Evolutionary conservation across 2,797 vertebrate genomes (phyloP), one percentile per base, ranked within the genome.

Genomic region (Myoxocephalus aenaeus): DNA sequence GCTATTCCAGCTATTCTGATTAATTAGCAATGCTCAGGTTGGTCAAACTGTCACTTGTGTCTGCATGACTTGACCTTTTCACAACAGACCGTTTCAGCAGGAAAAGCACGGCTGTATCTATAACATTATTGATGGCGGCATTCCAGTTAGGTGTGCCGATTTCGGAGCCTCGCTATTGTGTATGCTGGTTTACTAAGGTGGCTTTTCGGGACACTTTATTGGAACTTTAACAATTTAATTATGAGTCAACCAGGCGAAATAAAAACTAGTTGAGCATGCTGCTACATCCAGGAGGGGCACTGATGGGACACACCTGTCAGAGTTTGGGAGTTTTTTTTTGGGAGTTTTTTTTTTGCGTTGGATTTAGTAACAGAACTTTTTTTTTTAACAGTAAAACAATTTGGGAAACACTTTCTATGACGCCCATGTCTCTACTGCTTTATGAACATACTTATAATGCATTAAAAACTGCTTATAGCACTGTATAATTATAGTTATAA

Each of bases 1-100:
- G 76, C 50, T 58, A 50, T 58, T 76, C 14, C 2, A 63, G 40
- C 27, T 42, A 66, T 74, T 74, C 48, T 3, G 18, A 61, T 38
- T 40, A 50, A 74, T 78, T 40, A 71, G 6, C 20, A 34, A 27
- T 10, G 27, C 25, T 71, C 53, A 36, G 13, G 46, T 63, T 50
- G 18, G 18, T 34, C 20, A 6, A 32, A 20, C n/a, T 15, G 18
- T 57, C 29, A 34, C 17, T 48, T 50, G 10, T n/a, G 32, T 71
- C 56, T 66, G 69, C 29, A 56, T 34, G 40, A 63, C 72, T 68
- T 72, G 65, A 75, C 73, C 70, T 57, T 62, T 63, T n/a, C 20
- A 48, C 22, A 64, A 36, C 27, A 72, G 44, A 10, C 59, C 17
- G 61, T 40, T 40, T 34, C 48, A 48, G 64, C 42, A 58, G 34